phyloP scores from a whole-genome alignment of 2,113 vertebrate genomes.

The Leiothrix lutea region DNA sequence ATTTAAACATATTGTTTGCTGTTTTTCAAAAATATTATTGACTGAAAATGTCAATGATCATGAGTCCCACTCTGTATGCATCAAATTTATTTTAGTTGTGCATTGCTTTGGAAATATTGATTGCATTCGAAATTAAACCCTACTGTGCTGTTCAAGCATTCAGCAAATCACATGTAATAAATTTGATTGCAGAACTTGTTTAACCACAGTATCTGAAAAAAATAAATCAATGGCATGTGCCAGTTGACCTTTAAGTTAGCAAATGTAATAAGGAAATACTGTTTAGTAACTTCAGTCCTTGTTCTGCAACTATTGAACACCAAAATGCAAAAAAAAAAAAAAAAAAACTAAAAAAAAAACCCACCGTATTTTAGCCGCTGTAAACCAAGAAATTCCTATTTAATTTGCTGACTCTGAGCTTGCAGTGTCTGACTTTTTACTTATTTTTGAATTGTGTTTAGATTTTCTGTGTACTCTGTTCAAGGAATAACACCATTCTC shows the following conservation, averaged over 20 bases:
- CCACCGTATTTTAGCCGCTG: neutral
- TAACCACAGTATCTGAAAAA: constrained; percentile 50
- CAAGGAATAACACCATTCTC: neutral
- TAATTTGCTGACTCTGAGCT: neutral
- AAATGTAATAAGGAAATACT: constrained; percentile 1
- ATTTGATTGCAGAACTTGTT: constrained; percentile 64
- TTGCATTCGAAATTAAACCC: constrained; percentile 63
- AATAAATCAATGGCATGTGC: constrained; percentile 49
- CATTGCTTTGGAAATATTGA: constrained; percentile 71
- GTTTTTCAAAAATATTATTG: constrained; percentile 57
- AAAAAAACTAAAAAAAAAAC: neutral
- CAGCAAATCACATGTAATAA: constrained; percentile 48
- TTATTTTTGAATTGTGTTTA: neutral
- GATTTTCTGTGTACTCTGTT: neutral
- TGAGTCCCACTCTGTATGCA: neutral
- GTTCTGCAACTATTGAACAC: neutral
- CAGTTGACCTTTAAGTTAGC: constrained; percentile 59
- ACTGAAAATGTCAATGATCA: constrained; percentile 55
- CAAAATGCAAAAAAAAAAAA: neutral
- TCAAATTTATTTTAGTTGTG: constrained; percentile 52
- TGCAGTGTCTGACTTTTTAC: neutral
- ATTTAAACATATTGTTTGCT: constrained; percentile 35
- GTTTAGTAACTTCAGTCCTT: neutral
- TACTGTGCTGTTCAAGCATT: constrained; percentile 35
- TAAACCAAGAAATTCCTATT: neutral